These are phyloP conservation scores for Tauraco erythrolophus DNA, from an alignment of 2,113 vertebrate genomes.

Conservation along the genomic window DNA sequence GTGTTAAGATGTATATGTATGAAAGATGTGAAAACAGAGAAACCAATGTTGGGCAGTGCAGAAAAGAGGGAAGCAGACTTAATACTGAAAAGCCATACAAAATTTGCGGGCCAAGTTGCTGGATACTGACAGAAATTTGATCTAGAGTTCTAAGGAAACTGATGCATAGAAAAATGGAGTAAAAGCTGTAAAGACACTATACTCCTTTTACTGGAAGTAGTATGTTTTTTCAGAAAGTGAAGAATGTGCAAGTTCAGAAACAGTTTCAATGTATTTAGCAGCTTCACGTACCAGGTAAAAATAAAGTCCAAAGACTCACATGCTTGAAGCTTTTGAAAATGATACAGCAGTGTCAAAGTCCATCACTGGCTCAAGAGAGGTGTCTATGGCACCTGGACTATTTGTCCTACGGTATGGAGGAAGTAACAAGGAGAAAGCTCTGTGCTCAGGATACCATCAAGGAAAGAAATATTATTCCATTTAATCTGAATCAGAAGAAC, in stretches of 20 bases:
- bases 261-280: neutral
- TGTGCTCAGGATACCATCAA: neutral
- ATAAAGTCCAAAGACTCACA: neutral
- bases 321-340: neutral
- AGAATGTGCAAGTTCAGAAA: neutral
- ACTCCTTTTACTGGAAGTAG: neutral
- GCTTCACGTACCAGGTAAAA: neutral
- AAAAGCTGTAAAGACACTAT: neutral
- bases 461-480: neutral
- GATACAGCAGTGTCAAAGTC: accelerated
- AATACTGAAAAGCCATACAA: neutral
- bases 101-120: neutral
- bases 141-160: neutral
- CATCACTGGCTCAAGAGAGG: neutral
- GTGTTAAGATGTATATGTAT: neutral
- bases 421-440: neutral
- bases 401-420: neutral
- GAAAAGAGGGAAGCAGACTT: neutral
- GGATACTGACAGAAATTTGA: neutral
- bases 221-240: neutral
- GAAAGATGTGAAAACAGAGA: neutral
- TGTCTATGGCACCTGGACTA: neutral
- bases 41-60: neutral
- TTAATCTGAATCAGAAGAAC: neutral
- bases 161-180: neutral